Evolutionary conservation across 2,113 vertebrate species (phyloP).

Genomic region (Chionodraco myersi): DNA sequence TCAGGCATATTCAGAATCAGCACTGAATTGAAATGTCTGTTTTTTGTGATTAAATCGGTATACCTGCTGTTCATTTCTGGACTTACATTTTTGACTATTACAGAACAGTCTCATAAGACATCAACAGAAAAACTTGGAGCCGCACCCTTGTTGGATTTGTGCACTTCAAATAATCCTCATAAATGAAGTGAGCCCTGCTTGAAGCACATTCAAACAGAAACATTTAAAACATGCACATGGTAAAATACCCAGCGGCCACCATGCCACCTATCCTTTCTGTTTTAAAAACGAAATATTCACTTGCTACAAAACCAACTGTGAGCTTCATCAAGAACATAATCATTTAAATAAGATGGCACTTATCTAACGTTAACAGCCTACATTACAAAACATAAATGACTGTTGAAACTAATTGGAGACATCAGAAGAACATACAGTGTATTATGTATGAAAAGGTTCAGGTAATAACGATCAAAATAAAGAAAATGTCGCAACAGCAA

Average conservation of each 20-base stretch:
- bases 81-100: neutral
- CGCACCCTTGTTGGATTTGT: neutral
- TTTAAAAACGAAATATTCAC: neutral
- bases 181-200: neutral
- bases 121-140: neutral
- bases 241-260: neutral
- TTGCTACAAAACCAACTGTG: neutral
- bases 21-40: constrained; percentile 1
- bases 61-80: neutral
- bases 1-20: neutral
- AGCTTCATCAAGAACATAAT: neutral
- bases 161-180: neutral
- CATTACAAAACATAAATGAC: neutral
- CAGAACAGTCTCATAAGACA: neutral
- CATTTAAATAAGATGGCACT: neutral
- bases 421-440: neutral
- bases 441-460: neutral
- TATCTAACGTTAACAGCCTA: no score
- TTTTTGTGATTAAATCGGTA: neutral
- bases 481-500: neutral
- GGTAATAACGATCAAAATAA: neutral
- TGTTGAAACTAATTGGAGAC: neutral
- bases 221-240: neutral
- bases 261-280: neutral
- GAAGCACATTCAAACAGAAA: neutral